Evolutionary conservation across 2,888 invertebrate genomes (phyloP), one percentile per base, ranked within the genome.

Genomic region (Ypsolopha sequella): DNA sequence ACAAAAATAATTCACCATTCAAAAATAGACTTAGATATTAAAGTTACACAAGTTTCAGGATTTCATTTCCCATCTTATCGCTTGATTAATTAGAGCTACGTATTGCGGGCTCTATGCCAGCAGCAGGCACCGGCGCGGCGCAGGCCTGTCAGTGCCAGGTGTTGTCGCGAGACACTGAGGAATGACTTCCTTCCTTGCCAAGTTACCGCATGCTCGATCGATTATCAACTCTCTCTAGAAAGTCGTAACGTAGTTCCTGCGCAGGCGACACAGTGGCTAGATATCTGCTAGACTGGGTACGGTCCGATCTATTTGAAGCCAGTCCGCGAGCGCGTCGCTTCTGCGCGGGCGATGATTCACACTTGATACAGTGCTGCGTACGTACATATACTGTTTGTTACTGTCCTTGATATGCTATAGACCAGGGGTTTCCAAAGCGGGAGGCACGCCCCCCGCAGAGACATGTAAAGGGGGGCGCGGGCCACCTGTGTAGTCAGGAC

Each of bases 251-350:
- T 61, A 59, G 36, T 13, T 36, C 55, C 55, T 64, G 53, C 55
- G 51, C 49, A 52, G 52, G 55, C 53, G 55, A 54, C 24, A 24
- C 24, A 24, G 24, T 51, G 51, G 55, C 57, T 54, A 57, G 57
- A 57, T 58, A 58, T 60, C 60, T 59, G 62, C 66, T 69, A 73
- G 70, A 67, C 66, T 63, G 59, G 65, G 60, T 62, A 60, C 71
- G 67, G 70, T 70, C 52, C 36, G 66, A 69, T 76, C 78, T 81
- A 80, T 81, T 82, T 79, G 68, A 66, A 70, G 78, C 73, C 24
- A 9, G 24, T 24, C 24, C 6, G 54, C 58, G 61, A 60, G 60
- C 71, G 70, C 71, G 70, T 73, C 70, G 67, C 38, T n/a, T n/a
- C n/a, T 60, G 9, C 24, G 24, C 24, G 24, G 24, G 24, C 24